phyloP scores from a whole-genome alignment of 2,113 vertebrate species.

The Laterallus jamaicensis region DNA sequence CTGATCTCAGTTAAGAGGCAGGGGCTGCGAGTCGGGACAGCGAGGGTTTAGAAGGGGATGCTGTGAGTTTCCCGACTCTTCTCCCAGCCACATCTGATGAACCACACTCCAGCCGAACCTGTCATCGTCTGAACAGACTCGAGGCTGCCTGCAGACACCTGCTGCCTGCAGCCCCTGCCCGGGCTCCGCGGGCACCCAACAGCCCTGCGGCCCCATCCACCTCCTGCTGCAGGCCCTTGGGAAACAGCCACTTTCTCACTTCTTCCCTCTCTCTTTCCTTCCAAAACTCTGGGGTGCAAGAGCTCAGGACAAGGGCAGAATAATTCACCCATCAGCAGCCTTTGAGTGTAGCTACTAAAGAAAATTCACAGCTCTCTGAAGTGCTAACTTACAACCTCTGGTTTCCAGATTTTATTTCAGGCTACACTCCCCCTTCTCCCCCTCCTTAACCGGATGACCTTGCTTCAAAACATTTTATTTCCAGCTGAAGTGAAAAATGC shows the following conservation, averaged over 20 bases:
- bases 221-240: background rate
- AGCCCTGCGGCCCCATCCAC: background rate
- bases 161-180: background rate
- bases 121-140: fast-evolving
- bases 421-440: conserved; percentile 33
- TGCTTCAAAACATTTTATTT: conserved; percentile 72
- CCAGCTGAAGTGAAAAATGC: conserved; percentile 74
- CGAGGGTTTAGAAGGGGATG: background rate
- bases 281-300: background rate
- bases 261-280: background rate
- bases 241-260: background rate
- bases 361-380: conserved; percentile 64
- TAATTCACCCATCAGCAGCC: conserved; percentile 9
- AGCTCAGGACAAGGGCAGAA: background rate
- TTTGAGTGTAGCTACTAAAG: conserved; percentile 1
- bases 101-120: background rate
- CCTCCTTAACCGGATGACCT: conserved; percentile 69
- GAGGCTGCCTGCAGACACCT: conserved; percentile 13
- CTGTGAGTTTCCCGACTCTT: background rate
- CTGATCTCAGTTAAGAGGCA: background rate
- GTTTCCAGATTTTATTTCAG: conserved; percentile 72
- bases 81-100: background rate
- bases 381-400: conserved; percentile 66
- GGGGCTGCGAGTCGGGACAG: background rate
- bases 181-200: background rate